Base-by-base conservation (phyloP, 2,888 invertebrate species). In the Lissonota sp. region DNA sequence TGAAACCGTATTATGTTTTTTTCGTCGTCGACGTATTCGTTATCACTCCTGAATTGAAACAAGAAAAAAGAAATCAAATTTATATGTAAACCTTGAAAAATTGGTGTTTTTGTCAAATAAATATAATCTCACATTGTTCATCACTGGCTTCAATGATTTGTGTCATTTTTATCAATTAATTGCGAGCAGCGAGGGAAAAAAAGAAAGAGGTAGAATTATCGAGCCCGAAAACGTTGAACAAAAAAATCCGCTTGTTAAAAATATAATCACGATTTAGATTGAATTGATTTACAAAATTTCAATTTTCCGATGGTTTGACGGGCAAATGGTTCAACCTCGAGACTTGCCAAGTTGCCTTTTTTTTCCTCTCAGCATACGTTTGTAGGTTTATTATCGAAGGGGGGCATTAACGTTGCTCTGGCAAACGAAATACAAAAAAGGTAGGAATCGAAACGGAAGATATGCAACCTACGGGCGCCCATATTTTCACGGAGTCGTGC, bases 401-500 rank as follows among this genome's bases (percentile, higher is more conserved):
- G 55, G 12, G 51, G 37, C 10, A 74, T 40, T 26, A 75, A 69
- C 63, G 40, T 57, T 71, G 60, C 42, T 67, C 37, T 7, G 60
- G 42, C 44, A 53, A 77, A 71, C 16, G 42, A 53, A 62, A 71
- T 42, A 57, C 8, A 8, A 73, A 42, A 64, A 69, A 77, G 58
- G 39, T 44, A 10, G 53, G 60, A 78, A 71, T 74, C 55, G 74
- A 81, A 62, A 66, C 66, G 70, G 66, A 74, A 78, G 78, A 82
- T 79, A 79, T 78, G 74, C 79, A 58, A 71, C 67, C 81, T 79
- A 83, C 71, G 78, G 83, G 84, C 79, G 81, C 85, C 85, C 84
- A 86, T 85, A 85, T 88, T 86, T 87, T 82, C 83, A 80, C 83
- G 79, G 80, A 85, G 80, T 62, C 63, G 83, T 80, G 79, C 88